Base-by-base conservation (phyloP, 2,888 invertebrate genomes). In the Drosophila kuntzei region DNA sequence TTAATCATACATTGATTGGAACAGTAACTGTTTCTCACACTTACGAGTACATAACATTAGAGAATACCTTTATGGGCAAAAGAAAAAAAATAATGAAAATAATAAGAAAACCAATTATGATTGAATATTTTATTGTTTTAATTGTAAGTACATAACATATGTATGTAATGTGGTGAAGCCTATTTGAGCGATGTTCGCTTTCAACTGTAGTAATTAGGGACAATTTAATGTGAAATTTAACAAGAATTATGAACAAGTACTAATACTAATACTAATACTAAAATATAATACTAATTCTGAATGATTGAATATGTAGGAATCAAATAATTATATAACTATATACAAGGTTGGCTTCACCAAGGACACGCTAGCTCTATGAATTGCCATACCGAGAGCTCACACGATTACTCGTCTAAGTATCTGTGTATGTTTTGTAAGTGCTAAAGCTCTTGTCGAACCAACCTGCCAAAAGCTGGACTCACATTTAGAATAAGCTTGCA, bases 111-210 rank as follows among this genome's bases (percentile, higher is more conserved):
- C 41, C 36, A 60, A 58, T 41, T 63, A 36, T 43, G 54, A 71
- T 71, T 64, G 43, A 49, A 66, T 55, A 76, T 59, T 46, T 61
- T 46, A 76, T 68, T 68, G 68, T 68, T 74, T 71, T 61, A 64
- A 41, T 32, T 57, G 14, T 64, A 65, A 74, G 73, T 60, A 59
- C 61, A 61, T 65, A 59, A 59, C 61, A 61, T 65, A 59, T 47
- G 43, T 66, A 64, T 68, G 68, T 80, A 81, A 64, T 74, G 75
- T 77, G 76, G 81, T 83, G 65, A 76, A 79, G 73, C 71, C 79
- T 81, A 78, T 74, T 78, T 90, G 83, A 90, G 90, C 90, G 90
- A 90, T 90, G 89, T 90, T 90, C 90, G 90, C 90, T 90, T 86
- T 82, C 83, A 82, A 87, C 89, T 86, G 87, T 87, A 89, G 81